These are phyloP conservation scores for Apostichopus parvimensis DNA, from an alignment of 35 echinoderm and acorn worm species.

Conservation along the genomic window DNA sequence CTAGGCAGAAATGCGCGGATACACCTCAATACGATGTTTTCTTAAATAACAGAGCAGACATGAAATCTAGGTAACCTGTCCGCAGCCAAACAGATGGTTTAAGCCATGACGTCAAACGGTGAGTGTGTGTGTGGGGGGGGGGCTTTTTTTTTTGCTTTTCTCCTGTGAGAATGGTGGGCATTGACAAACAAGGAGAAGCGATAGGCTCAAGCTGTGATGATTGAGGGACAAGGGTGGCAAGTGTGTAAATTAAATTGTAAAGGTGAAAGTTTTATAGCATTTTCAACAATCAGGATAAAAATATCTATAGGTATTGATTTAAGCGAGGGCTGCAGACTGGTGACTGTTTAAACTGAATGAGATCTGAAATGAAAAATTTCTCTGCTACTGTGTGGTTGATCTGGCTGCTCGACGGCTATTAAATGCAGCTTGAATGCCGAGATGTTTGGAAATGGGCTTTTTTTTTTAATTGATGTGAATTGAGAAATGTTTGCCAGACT, in stretches of 20 bases:
- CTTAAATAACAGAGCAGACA: constrained; percentile 36
- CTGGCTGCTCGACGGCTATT: too few relatives aligned
- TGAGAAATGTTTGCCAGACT: too few relatives aligned
- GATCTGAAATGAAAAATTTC: too few relatives aligned
- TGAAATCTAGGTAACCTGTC: constrained; percentile 46
- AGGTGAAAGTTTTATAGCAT: constrained; percentile 28
- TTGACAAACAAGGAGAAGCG: background rate
- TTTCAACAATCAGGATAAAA: constrained; percentile 15
- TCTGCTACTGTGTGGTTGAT: too few relatives aligned
- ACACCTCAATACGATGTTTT: constrained; percentile 43
- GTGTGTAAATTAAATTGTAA: constrained; percentile 41
- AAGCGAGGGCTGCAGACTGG: background rate
- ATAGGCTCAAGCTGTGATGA: constrained; percentile 33
- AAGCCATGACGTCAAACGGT: constrained; percentile 28
- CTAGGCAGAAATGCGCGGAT: constrained; percentile 12
- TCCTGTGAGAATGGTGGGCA: too few relatives aligned
- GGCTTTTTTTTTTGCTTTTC: too few relatives aligned
- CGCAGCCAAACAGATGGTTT: constrained; percentile 41
- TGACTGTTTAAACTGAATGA: too few relatives aligned
- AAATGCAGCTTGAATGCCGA: too few relatives aligned
- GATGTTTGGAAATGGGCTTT: too few relatives aligned
- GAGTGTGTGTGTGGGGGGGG: too few relatives aligned
- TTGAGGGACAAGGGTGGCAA: constrained; percentile 12
- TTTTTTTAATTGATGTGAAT: too few relatives aligned
- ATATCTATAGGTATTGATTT: constrained; percentile 13